Base-by-base conservation (phyloP, 2,113 vertebrate species). In the Litocranius walleri region DNA sequence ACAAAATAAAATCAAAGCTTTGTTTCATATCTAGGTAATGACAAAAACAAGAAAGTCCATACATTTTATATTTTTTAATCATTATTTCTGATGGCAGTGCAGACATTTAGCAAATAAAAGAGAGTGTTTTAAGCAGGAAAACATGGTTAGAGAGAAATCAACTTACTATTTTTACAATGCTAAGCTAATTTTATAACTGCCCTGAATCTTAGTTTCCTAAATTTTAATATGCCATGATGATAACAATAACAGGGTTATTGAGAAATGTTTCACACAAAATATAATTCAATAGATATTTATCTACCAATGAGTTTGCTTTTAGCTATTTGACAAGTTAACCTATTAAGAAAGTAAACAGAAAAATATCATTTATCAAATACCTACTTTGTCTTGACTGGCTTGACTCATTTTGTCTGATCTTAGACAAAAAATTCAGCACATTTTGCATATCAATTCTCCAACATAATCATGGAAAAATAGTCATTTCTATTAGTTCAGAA, bases 1-100 rank as follows among this genome's bases (percentile, higher is more conserved):
- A 64, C 9, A 89, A 96, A 98, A 86, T 91, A 96, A 96, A 93
- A 98, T 81, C 89, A 95, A 98, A 92, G 0, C 1, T 1, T 50
- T 67, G 3, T 85, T 11, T 95, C 48, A 71, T 61, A 54, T 25
- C 11, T 87, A 91, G 27, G 6, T 6, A 77, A 52, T 90, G 36
- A 83, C 80, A 81, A 93, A 88, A 92, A 56, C 23, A 0, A 15
- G 14, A 48, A 81, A 17, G 33, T 54, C 64, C 15, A 83, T 50
- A 83, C 29, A 87, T 78, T n/a, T 94, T 14, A 5, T 67, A 82
- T 50, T 83, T 50, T 80, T 33, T 2, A 89, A 43, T 56, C 17
- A 19, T 27, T 91, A 36, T 93, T 91, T 8, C 19, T 80, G 2
- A 82, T 83, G 50, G 74, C 7, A 83, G 7, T 52, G 5, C 7